Evolutionary conservation across 2,888 invertebrate genomes (phyloP), one percentile per base, ranked within the genome.

Genomic region (Cremastinae sp.): DNA sequence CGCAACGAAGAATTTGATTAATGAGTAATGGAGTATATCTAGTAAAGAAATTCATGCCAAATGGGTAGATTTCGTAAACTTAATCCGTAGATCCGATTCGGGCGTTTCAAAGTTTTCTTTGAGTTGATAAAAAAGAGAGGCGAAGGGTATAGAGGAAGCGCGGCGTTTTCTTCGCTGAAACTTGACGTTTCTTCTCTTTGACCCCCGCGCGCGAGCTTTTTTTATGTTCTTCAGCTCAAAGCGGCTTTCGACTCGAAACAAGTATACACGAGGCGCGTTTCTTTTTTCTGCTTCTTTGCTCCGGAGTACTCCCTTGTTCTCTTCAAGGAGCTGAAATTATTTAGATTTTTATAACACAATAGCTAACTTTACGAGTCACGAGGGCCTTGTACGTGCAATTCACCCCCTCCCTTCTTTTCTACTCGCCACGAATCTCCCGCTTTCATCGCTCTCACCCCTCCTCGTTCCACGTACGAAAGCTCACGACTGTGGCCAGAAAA

Each of bases 291-390:
- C 20, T 41, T 45, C 38, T 51, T 20, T 36, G 53, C 45, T 66
- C n/a, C 45, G 43, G 47, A 64, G 65, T 64, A 58, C 61, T 62
- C 28, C 65, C 65, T 34, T 54, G 53, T 65, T 45, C 62, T 65
- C 59, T 64, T 61, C 58, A 74, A 85, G 82, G 85, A 86, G 85
- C 85, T 84, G 83, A 84, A 88, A 89, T 88, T 88, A 89, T 89
- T 89, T 87, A 88, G 86, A 89, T 87, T 89, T 70, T 88, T 87
- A 85, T 86, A 88, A 87, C 84, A 86, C 88, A 87, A 88, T 88
- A 87, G 85, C 86, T 80, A 87, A 88, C 85, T 87, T 89, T 88
- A 89, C 86, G 86, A 87, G 85, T 81, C 80, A 36, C 59, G 73
- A 77, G 78, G 79, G 74, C 65, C 78, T 69, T 76, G 74, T 74